Percentiles rank a stretch among this genome's conserved stretches.
Evolutionary conservation across 2,797 vertebrate species (phyloP).

Genomic region (Scolopax bukidnonensis): DNA sequence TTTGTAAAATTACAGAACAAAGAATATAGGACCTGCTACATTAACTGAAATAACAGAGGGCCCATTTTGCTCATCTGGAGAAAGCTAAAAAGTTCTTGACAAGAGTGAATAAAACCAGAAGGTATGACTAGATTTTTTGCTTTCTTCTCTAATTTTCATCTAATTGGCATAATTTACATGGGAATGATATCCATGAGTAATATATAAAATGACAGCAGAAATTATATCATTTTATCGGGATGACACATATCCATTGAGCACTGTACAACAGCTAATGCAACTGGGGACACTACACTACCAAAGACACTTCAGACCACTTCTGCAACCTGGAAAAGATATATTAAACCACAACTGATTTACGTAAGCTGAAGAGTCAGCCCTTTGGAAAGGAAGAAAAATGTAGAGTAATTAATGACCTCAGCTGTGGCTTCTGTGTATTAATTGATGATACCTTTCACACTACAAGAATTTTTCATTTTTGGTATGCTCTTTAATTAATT

Average conservation of each 20-base stretch:
- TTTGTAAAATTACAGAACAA: not conserved
- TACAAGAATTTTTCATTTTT: slow-evolving; percentile 41
- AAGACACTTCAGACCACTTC: not conserved
- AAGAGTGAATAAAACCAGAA: not conserved
- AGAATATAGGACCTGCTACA: not conserved
- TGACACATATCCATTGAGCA: not conserved
- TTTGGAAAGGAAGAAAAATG: slow-evolving; percentile 16
- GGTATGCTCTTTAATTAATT: slow-evolving; percentile 30
- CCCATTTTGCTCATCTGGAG: not conserved
- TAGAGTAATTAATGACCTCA: slow-evolving; percentile 7
- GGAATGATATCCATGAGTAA: not conserved
- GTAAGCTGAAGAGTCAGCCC: not conserved
- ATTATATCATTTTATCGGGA: not conserved
- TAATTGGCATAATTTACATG: not conserved
- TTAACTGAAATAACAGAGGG: not conserved
- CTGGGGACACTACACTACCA: not conserved
- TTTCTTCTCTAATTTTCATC: not conserved
- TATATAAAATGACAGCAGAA: not conserved
- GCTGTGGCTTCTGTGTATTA: not conserved
- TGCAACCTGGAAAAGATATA: not conserved
- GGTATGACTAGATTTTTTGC: not conserved
- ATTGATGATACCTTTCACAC: slow-evolving; percentile 28
- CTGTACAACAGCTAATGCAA: not conserved
- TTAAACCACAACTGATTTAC: slow-evolving; percentile 9
- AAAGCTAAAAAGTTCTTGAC: not conserved